phyloP scores from a whole-genome alignment of 1,140 invertebrate species.

The Sogatella furcifera region DNA sequence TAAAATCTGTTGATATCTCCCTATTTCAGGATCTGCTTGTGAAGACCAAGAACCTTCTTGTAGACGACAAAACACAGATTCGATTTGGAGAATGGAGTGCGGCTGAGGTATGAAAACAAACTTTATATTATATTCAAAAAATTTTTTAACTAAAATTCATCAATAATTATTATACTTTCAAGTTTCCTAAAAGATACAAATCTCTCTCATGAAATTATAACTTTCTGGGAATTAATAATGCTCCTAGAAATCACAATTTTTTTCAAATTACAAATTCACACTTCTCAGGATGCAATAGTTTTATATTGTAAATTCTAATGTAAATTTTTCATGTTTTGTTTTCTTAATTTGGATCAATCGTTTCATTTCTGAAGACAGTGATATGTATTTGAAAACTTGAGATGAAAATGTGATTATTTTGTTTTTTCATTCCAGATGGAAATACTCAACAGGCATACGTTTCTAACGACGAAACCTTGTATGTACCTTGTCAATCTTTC shows the following conservation, averaged over 20 bases:
- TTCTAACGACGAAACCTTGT: conserved; percentile 96
- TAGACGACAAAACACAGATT: conserved; percentile 87
- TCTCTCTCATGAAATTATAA: too few species aligned
- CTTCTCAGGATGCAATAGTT: too few species aligned
- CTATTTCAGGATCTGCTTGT: conserved; percentile 59
- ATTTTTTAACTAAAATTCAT: too few species aligned
- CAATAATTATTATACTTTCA: too few species aligned
- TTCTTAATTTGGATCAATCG: too few species aligned
- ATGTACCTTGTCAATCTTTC: conserved; percentile 97
- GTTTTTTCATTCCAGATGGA: conserved; percentile 67
- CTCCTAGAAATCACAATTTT: too few species aligned
- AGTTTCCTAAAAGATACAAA: too few species aligned
- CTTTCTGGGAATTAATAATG: too few species aligned
- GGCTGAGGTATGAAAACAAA: conserved; percentile 67
- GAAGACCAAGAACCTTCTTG: conserved; percentile 77
- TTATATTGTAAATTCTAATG: too few species aligned
- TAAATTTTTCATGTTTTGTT: too few species aligned
- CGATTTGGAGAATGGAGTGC: conserved; percentile 87
- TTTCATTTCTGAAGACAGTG: not conserved
- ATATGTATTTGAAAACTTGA: not conserved
- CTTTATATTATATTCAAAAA: too few species aligned
- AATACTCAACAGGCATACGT: conserved; percentile 90
- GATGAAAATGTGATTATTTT: not conserved
- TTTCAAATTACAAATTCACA: too few species aligned
- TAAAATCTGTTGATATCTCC: not conserved